phyloP scores from a whole-genome alignment of 2,113 vertebrate species.

The Oryzias celebensis region DNA sequence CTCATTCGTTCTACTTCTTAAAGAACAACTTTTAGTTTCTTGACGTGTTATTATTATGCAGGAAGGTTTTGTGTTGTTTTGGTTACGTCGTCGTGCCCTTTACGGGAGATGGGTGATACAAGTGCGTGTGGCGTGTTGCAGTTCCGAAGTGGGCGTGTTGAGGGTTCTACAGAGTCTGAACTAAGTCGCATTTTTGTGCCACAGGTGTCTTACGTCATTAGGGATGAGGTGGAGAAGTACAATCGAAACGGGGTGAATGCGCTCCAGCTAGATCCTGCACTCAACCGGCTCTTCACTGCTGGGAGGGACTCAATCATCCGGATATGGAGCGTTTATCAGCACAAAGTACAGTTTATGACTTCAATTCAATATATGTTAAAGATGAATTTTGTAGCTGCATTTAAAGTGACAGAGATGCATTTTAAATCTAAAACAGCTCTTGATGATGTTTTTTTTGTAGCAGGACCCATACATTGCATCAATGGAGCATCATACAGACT shows the following conservation, averaged over 20 bases:
- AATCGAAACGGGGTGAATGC: conserved; percentile 97
- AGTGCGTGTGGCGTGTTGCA: not conserved
- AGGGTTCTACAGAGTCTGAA: not conserved
- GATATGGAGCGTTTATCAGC: conserved; percentile 98
- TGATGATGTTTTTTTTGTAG: conserved; percentile 62
- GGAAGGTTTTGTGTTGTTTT: not conserved
- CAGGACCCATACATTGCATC: conserved; percentile 98
- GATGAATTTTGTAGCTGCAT: not conserved
- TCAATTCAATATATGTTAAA: not conserved
- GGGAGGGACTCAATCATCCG: conserved; percentile 97
- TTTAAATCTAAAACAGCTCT: too few relatives aligned
- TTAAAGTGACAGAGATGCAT: too few relatives aligned
- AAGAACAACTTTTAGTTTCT: too few relatives aligned
- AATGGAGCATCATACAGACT: conserved; percentile 99
- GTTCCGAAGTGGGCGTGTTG: conserved; percentile 13
- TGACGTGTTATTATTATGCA: not conserved
- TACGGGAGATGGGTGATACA: not conserved
- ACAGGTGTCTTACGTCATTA: conserved; percentile 97
- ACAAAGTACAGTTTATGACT: conserved; percentile 83
- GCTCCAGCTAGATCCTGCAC: conserved; percentile 91
- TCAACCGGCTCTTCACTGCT: conserved; percentile 96
- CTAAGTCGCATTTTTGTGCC: conserved; percentile 7
- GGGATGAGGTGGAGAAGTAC: conserved; percentile 98
- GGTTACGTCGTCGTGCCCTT: not conserved
- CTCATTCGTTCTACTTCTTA: not conserved